Percentiles rank a stretch among this genome's conserved stretches.
These are phyloP conservation scores for Sebastiscus tertius DNA, from an alignment of 2,797 vertebrate genomes.

Conservation along the genomic window DNA sequence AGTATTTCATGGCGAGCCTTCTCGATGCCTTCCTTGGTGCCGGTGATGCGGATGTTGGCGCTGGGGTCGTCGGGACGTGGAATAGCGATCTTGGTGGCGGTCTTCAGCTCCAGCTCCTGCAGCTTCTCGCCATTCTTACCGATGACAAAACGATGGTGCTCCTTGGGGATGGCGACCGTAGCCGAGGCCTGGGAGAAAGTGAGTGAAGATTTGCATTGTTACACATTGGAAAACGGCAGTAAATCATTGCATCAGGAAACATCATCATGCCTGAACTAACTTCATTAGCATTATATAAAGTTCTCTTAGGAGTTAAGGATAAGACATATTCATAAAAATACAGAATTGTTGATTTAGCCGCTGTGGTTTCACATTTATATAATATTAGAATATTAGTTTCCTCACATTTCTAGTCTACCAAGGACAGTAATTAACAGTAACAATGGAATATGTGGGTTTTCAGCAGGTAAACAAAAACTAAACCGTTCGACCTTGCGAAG, in stretches of 20 bases:
- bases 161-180: constrained; percentile 84
- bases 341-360: not conserved
- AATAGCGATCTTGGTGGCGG: constrained; percentile 84
- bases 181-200: constrained; percentile 77
- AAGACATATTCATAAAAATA: not conserved
- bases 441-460: not conserved
- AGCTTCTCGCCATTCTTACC: constrained; percentile 87
- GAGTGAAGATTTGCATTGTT: not conserved
- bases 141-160: constrained; percentile 86
- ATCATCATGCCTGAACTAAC: not conserved
- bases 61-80: constrained; percentile 83
- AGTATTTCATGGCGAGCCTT: constrained; percentile 86
- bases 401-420: not conserved
- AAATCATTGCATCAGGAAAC: not conserved
- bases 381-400: not conserved
- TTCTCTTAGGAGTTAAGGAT: not conserved
- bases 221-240: not conserved
- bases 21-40: constrained; percentile 86
- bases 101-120: constrained; percentile 87
- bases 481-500: constrained; percentile 2
- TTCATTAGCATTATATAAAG: not conserved
- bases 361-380: not conserved
- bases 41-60: constrained; percentile 82
- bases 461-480: not conserved
- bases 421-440: not conserved